Percentiles rank a stretch among this genome's conserved stretches.
Conservation (phyloP, 2,888 invertebrate genomes). For the Coleophora flavipennella region DNA sequence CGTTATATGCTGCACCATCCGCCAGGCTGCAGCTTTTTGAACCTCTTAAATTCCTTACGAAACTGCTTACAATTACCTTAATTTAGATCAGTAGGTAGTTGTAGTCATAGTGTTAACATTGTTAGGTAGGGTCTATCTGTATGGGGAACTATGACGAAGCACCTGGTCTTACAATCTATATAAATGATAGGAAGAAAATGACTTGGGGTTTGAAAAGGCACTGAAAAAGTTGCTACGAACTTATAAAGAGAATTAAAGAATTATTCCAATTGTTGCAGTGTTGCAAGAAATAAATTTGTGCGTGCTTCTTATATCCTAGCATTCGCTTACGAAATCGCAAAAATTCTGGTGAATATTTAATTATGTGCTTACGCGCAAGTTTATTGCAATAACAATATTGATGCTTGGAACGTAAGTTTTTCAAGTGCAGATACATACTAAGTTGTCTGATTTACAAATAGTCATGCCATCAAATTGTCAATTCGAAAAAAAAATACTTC, state of each 20-base stretch:
- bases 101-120: conserved; percentile 42
- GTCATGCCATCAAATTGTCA: too few species aligned
- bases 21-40: conserved; percentile 60
- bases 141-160: conserved; percentile 35
- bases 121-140: conserved; percentile 19
- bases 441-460: too few species aligned
- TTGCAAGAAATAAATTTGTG: neutral
- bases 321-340: too few species aligned
- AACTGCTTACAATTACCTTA: conserved; percentile 16
- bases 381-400: too few species aligned
- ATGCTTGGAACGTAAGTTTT: too few species aligned
- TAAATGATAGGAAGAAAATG: conserved; percentile 32
- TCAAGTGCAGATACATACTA: too few species aligned
- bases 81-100: conserved; percentile 41
- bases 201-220: conserved; percentile 20
- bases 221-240: conserved; percentile 20
- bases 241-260: too few species aligned
- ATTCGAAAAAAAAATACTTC: too few species aligned
- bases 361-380: too few species aligned
- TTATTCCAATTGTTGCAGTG: neutral
- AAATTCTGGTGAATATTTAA: too few species aligned
- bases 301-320: neutral
- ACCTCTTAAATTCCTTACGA: conserved; percentile 26
- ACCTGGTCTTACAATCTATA: conserved; percentile 36
- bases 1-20: conserved; percentile 35